Evolutionary conservation across 2,797 vertebrate genomes (phyloP), one percentile per base, ranked within the genome.

Genomic region (Xerus rutilus): DNA sequence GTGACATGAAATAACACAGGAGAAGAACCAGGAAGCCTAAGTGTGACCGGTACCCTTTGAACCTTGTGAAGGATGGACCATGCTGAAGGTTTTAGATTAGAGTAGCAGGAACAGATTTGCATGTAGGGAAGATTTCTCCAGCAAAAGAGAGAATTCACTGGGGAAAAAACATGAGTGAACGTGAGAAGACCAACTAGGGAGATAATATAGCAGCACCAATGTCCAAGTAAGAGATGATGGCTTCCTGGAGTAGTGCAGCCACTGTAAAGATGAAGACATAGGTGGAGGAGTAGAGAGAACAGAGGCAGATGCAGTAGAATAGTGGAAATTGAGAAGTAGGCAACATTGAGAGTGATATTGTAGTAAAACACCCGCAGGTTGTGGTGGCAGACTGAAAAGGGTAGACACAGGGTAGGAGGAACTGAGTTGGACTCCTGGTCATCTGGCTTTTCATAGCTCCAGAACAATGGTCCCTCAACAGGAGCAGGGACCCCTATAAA

Each of bases 201-300:
- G 45, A 65, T 0, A 32, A 1, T 10, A 9, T 10, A 23, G 2
- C 5, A 17, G 21, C 4, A 13, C 32, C 35, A 43, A 65, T n/a
- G 28, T 43, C 54, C 82, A 35, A 8, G 17, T 1, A 21, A 1
- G 35, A 77, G n/a, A 39, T 2, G 8, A 23, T 3, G 52, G 5
- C 5, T 23, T 32, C 7, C 23, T 28, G 3, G 7, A 25, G 5
- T 0, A n/a, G 20, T 11, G 2, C 0, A 28, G 10, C 12, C 15
- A 13, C 49, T 14, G 18, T 2, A 5, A 67, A 82, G 39, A 35
- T 2, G 14, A 12, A 84, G 28, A 65, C 30, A 10, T 7, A 67
- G 77, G 65, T 0, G 45, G 73, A 15, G 2, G 1, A 47, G 49
- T 47, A 52, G 39, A 82, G 30, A 76, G 7, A 20, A 18, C 0